These are phyloP conservation scores for Pseudolaguvia tuberculata DNA, from an alignment of 2,113 vertebrate genomes.

Conservation along the genomic window DNA sequence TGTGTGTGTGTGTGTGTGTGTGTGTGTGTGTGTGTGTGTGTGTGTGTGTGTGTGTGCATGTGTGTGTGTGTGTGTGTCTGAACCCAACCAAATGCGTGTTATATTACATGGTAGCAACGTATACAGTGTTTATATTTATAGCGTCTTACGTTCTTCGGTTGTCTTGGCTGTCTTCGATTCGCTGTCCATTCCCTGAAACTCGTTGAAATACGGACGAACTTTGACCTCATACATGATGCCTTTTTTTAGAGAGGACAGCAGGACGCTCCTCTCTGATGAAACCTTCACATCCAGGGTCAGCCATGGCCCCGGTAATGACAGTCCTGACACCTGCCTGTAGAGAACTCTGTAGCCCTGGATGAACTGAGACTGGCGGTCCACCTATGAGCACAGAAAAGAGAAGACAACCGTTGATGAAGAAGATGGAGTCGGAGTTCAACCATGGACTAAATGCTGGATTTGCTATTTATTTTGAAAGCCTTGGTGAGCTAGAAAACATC, in stretches of 20 bases:
- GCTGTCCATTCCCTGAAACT: slow-evolving; percentile 98
- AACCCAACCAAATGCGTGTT: not conserved
- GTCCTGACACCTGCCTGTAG: slow-evolving; percentile 86
- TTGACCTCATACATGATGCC: slow-evolving; percentile 94
- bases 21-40: too few relatives aligned
- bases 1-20: too few relatives aligned
- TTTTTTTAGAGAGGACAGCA: slow-evolving; percentile 84
- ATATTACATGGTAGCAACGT: too few relatives aligned
- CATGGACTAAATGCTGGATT: not conserved
- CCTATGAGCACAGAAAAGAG: slow-evolving; percentile 61
- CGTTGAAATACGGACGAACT: slow-evolving; percentile 95
- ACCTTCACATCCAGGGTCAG: slow-evolving; percentile 89
- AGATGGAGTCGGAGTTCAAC: too few relatives aligned
- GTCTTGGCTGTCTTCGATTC: slow-evolving; percentile 89
- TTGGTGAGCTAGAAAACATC: not conserved
- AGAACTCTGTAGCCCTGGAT: slow-evolving; percentile 95
- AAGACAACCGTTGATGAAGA: slow-evolving; percentile 7
- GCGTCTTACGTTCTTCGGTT: slow-evolving; percentile 83
- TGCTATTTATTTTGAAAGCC: slow-evolving; percentile 50
- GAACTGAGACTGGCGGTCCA: slow-evolving; percentile 95
- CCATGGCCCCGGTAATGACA: slow-evolving; percentile 78
- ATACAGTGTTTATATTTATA: not conserved
- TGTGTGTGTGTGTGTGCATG: not conserved
- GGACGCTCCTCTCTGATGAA: slow-evolving; percentile 80
- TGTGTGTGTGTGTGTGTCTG: not conserved